Evolutionary conservation across 2,113 vertebrate genomes (phyloP), one percentile per base, ranked within the genome.

Genomic region (Chamaea fasciata): DNA sequence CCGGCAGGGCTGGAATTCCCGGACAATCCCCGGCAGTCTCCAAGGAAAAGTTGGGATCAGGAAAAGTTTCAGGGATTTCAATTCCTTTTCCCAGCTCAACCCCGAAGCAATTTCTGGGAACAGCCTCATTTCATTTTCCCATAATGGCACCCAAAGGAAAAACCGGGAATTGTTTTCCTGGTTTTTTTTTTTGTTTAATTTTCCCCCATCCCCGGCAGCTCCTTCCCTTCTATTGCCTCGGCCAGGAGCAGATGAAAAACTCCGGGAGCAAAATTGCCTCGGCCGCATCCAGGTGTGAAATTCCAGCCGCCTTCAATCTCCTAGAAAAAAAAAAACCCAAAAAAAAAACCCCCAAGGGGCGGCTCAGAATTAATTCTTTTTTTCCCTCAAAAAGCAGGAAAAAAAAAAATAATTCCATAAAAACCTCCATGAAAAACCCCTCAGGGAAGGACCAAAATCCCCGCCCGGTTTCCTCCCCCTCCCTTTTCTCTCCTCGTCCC

Each of bases 281-380:
- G 15, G 15, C 50, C 10, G 0, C 8, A 69, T 23, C 53, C 35
- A 1, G 79, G 44, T 42, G 44, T 3, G 0, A 19, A 70, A 82
- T 70, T 70, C 55, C 10, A 0, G 14, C 30, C 0, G 1, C 9
- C 9, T 28, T 18, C 22, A 2, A 2, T 22, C 23, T 69, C 53
- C 35, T 4, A 2, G 3, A 15, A 4, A 11, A 24, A 12, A 7
- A 52, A 27, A 50, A 3, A 5, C 14, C 3, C 18, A 23, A 14
- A 9, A 47, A 47, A 47, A 10, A 41, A 41, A 41, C 13, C 4
- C 44, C n/a, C n/a, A n/a, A 0, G 2, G 30, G 24, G 42, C 41
- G 19, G 19, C 2, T 42, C 55, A 0, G 12, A 42, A 70, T 30
- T 42, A 6, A 11, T 49, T 49, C 41, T 39, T 31, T n/a, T 41